Percentiles rank a stretch among this genome's conserved stretches.
These are phyloP conservation scores for Bucco capensis DNA, from an alignment of 2,113 vertebrate genomes.

Conservation along the genomic window DNA sequence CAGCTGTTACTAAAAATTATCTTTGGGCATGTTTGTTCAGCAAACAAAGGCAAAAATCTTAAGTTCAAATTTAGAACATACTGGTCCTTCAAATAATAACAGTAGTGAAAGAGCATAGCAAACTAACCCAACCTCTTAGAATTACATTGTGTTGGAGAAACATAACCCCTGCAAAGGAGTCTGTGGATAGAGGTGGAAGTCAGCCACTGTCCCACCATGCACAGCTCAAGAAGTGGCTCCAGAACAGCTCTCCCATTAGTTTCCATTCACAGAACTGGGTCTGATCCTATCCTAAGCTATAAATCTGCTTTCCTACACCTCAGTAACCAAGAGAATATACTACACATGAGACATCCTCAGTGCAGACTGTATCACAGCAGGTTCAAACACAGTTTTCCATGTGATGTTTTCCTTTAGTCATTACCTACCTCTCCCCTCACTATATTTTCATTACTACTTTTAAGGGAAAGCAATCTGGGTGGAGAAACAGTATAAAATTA, in stretches of 20 bases:
- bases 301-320: neutral
- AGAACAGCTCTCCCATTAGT: neutral
- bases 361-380: neutral
- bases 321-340: neutral
- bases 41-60: neutral
- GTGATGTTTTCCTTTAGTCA: neutral
- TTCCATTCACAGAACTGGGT: neutral
- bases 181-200: neutral
- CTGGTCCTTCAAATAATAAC: neutral
- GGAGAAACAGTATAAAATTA: slow-evolving; percentile 60
- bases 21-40: neutral
- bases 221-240: neutral
- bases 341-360: neutral
- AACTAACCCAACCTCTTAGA: neutral
- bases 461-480: slow-evolving; percentile 31
- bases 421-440: neutral
- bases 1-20: neutral
- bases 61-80: neutral
- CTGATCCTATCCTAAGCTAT: neutral
- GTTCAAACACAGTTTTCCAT: neutral
- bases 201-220: neutral
- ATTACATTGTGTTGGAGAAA: neutral
- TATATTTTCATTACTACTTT: slow-evolving; percentile 11
- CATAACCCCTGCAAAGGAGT: neutral
- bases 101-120: accelerated